Conservation (phyloP, 2,113 vertebrate species). For the Brachionichthys hirsutus region DNA sequence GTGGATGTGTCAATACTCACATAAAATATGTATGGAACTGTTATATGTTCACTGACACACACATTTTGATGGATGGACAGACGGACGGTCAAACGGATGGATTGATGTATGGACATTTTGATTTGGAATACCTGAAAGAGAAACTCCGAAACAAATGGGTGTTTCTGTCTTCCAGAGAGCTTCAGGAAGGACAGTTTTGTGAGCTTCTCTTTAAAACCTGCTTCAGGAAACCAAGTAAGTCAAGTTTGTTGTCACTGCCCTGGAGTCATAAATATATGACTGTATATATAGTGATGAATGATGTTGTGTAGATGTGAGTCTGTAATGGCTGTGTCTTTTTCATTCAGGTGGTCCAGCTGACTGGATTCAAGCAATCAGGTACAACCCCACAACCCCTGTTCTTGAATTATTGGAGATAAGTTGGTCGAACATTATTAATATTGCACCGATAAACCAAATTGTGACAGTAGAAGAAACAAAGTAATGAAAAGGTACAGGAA, state of each 20-base stretch:
- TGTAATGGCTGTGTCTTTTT: slow-evolving; percentile 20
- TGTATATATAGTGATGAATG: neutral
- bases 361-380: slow-evolving; percentile 89
- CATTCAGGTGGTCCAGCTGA: slow-evolving; percentile 85
- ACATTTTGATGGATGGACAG: too few species aligned
- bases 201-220: slow-evolving; percentile 70
- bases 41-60: too few species aligned
- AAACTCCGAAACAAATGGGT: too few species aligned
- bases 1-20: too few species aligned
- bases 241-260: neutral
- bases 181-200: slow-evolving; percentile 75
- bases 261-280: neutral
- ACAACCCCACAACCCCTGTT: neutral
- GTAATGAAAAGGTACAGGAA: too few species aligned
- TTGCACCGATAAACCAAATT: too few species aligned
- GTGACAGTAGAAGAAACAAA: too few species aligned
- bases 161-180: slow-evolving; percentile 71
- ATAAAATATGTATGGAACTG: too few species aligned
- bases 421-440: too few species aligned
- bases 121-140: too few species aligned
- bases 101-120: too few species aligned
- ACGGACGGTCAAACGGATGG: too few species aligned
- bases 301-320: neutral
- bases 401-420: neutral
- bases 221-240: slow-evolving; percentile 72